Evolutionary conservation across 2,888 invertebrate genomes (phyloP).

Genomic region (Hemaris fuciformis): DNA sequence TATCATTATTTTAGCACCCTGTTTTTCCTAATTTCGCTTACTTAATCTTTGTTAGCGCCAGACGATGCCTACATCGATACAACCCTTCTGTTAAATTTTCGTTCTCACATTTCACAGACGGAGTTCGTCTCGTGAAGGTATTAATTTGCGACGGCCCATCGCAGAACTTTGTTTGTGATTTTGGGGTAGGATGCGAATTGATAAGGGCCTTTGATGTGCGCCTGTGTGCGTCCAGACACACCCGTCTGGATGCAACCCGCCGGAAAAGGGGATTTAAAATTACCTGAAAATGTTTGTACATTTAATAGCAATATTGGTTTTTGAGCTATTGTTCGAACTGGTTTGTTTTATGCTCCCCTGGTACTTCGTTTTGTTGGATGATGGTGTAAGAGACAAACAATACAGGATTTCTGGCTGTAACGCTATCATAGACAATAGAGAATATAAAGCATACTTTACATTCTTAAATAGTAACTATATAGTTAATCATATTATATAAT

Average conservation of each 20-base stretch:
- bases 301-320: background rate
- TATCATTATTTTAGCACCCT: background rate
- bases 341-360: background rate
- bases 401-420: background rate
- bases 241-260: constrained; percentile 29
- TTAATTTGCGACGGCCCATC: constrained; percentile 11
- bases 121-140: constrained; percentile 16
- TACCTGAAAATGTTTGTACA: constrained; percentile 23
- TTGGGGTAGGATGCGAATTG: constrained; percentile 2
- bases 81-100: constrained; percentile 7
- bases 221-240: constrained; percentile 5
- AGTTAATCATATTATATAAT: no score
- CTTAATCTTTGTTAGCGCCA: background rate
- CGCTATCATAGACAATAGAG: no score
- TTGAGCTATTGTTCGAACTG: background rate
- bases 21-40: background rate
- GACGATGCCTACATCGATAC: background rate
- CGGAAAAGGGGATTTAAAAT: constrained; percentile 34
- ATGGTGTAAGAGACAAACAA: background rate
- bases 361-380: background rate
- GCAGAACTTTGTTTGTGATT: background rate
- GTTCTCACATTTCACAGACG: constrained; percentile 18
- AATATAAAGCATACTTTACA: no score
- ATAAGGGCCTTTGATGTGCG: constrained; percentile 9
- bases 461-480: no score